Evolutionary conservation across 2,113 vertebrate genomes (phyloP), one percentile per base, ranked within the genome.

Genomic region (Leptobrachium ailaonicum): DNA sequence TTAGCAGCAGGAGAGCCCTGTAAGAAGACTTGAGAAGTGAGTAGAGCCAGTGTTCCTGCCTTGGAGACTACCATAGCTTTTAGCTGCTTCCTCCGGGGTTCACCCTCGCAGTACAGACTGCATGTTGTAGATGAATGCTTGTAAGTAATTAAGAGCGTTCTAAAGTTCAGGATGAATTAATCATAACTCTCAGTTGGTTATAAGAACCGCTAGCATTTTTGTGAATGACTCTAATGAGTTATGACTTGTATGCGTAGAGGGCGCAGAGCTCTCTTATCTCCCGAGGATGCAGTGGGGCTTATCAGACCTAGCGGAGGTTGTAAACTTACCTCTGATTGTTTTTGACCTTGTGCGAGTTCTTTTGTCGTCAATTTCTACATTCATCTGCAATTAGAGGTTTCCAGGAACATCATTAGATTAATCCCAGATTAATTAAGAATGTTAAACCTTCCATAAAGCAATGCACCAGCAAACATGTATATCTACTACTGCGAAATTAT

Each of bases 341-440:
- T 98, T 98, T 82, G 97, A 98, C 71, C 96, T 91, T 0, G 96
- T 97, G 47, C 97, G 95, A 83, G 95, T 91, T 88, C 96, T 90
- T 90, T 96, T 98, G 67, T 97, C 94, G 0, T 96, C 96, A 85
- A 90, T 92, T 84, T 98, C 96, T 84, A 96, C 92, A 90, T 94
- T 99, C 97, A 98, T 98, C 97, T 98, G 93, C 75, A 88, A 89
- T 41, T 41, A 83, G 85, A 85, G 47, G 47, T 50, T 50, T 50
- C 8, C 47, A 50, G 47, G 47, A 50, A 50, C 47, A 50, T 50
- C 47, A 50, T 50, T 50, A 50, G 47, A 50, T 50, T 50, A 50
- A 50, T 50, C 47, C 47, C 47, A 50, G 47, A 50, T 50, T 50
- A 50, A 50, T 50, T 50, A 50, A 50, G 20, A 50, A 5, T 50